A percentile compares a stretch with the other conserved stretches of the same genome.
phyloP scores from a whole-genome alignment of 2,113 vertebrate genomes.

The Tylochromis polylepis region DNA sequence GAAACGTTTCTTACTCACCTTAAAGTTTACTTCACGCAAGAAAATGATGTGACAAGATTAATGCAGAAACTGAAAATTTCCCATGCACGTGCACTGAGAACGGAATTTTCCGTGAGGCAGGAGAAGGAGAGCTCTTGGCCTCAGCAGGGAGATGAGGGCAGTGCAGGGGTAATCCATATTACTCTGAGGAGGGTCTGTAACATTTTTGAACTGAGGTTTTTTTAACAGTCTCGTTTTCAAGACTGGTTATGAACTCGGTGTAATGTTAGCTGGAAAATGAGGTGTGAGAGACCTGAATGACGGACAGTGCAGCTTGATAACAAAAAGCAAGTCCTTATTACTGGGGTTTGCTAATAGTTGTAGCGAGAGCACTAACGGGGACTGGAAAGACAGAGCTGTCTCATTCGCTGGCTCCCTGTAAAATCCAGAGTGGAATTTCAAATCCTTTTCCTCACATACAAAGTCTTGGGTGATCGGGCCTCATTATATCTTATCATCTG shows the following conservation, averaged over 20 bases:
- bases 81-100: background rate
- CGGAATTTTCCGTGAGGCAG: accelerated
- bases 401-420: background rate
- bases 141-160: background rate
- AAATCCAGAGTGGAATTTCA: background rate
- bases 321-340: background rate
- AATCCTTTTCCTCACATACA: background rate
- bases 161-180: accelerated
- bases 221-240: background rate
- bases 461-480: background rate
- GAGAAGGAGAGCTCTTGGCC: background rate
- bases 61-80: accelerated
- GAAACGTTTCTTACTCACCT: background rate
- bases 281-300: background rate
- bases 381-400: background rate
- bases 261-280: no score
- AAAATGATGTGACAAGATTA: background rate
- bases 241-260: no score
- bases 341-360: background rate
- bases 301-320: background rate
- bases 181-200: background rate
- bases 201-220: background rate
- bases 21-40: background rate
- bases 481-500: background rate
- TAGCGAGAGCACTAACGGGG: background rate